phyloP scores from a whole-genome alignment of 2,888 invertebrate species.

The Meganola albula region DNA sequence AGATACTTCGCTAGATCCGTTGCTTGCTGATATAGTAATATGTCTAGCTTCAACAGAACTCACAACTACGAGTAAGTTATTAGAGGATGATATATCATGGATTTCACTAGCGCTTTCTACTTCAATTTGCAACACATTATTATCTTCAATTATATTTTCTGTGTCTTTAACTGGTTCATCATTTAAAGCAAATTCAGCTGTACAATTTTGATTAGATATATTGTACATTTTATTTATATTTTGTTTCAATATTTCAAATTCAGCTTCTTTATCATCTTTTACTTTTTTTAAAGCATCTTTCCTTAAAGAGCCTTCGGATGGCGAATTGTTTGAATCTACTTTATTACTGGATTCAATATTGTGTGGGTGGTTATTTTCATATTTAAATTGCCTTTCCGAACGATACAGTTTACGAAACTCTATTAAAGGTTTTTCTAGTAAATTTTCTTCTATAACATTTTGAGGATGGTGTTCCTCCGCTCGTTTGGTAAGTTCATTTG shows the following conservation, averaged over 20 bases:
- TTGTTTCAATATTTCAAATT: conserved; percentile 41
- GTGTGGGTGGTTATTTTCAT: background rate
- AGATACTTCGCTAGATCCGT: conserved; percentile 14
- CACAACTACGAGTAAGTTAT: conserved; percentile 41
- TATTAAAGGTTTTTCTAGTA: conserved; percentile 51
- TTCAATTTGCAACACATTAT: conserved; percentile 41
- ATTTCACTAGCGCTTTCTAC: conserved; percentile 38
- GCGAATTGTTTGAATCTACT: too few species aligned
- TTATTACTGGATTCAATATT: background rate
- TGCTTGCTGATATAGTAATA: conserved; percentile 14
- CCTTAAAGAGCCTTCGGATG: too few species aligned
- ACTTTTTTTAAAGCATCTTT: conserved; percentile 16
- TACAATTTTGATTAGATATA: conserved; percentile 17
- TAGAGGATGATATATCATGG: conserved; percentile 31
- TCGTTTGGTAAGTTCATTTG: too few species aligned
- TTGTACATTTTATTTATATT: conserved; percentile 45
- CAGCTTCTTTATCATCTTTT: conserved; percentile 28
- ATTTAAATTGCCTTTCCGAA: conserved; percentile 13
- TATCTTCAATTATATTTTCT: conserved; percentile 8
- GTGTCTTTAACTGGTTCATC: conserved; percentile 4
- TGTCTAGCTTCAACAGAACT: conserved; percentile 35
- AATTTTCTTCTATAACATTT: conserved; percentile 19
- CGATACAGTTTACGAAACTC: conserved; percentile 62
- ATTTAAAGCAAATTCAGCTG: background rate
- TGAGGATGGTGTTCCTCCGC: too few species aligned